Base-by-base conservation (phyloP, 2,113 vertebrate species). In the Deroptyus accipitrinus region DNA sequence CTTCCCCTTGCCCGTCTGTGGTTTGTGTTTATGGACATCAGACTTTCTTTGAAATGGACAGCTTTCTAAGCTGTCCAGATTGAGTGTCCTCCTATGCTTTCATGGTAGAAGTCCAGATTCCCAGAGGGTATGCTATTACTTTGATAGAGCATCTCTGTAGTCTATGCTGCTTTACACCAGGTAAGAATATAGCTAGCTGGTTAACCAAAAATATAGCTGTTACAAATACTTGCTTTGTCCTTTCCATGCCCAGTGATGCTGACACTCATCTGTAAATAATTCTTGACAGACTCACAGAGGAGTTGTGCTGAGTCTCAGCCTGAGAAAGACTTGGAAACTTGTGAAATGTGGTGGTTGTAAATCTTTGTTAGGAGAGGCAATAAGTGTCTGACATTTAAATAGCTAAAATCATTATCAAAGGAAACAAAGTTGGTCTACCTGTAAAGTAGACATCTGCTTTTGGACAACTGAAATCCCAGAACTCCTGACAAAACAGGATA, bases 1-100 rank as follows among this genome's bases (percentile, higher is more conserved):
- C 10, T 25, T n/a, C 15, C 2, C 7, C 30, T 4, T 2, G 4
- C 3, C 11, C 19, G 10, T 23, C 13, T 59, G 22, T 59, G 33
- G 33, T 23, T 30, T 16, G 11, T 9, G 37, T 27, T 6, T 7
- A 31, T 68, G 1, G 3, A 22, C n/a, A 44, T 24, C 37, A 64
- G 51, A 19, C 39, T 72, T 69, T 37, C 7, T 46, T 42, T 28
- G 37, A 41, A 82, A 66, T 44, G 17, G 35, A 15, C 49, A 70
- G 7, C 37, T 86, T 86, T 90, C 49, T 83, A n/a, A 69, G 35
- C 12, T 46, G 22, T 57, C 61, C 48, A 57, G 28, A 24, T 24
- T 23, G 62, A 69, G 17, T 14, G 51, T 41, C 37, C 25, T 63
- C 2, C 9, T 63, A 20, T 79, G 49, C 39, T 54, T 59, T 88